Base-by-base conservation (phyloP, 2,797 vertebrate genomes). In the Halcyon smyrnensis region DNA sequence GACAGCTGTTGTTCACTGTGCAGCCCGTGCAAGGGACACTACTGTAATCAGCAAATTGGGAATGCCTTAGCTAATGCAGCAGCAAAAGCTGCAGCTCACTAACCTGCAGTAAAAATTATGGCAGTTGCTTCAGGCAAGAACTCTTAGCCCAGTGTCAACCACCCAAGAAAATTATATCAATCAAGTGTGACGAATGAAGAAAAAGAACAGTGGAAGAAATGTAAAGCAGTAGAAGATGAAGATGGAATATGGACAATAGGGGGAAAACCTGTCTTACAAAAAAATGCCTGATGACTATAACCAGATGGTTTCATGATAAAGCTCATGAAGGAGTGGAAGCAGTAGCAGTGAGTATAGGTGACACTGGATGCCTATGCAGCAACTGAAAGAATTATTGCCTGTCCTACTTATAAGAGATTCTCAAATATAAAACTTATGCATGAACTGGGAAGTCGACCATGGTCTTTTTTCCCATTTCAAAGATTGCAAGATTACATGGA, bases 141-240 rank as follows among this genome's bases (percentile, higher is more conserved):
- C 12, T 82, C 1, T 3, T 24, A 5, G 15, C 39, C 17, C 7
- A 9, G 0, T 41, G n/a, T 21, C 4, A 12, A 37, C 5, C 12
- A 56, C 37, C 34, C 14, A 43, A 60, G 45, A 39, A 57, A 75
- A 69, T 4, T 37, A 1, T 34, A 43, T 46, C 3, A 2, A 28
- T 39, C 9, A 76, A 45, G 56, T 0, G 1, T 39, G 21, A 28
- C 7, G 45, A 36, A 21, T 15, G 20, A 79, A 67, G 34, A 71
- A 37, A 80, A 69, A 56, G 15, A 43, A 43, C 2, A 14, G 4
- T 24, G 30, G 27, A 56, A 21, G 79, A 82, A 64, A 60, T 41
- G 4, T 18, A 7, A 85, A 93, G 25, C 1, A 16, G 9, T 13
- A 41, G 36, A 68, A 83, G 18, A 81, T 34, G 0, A 73, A 51